These are phyloP conservation scores for Jaculus jaculus DNA, from an alignment of 2,113 vertebrate species.

Conservation along the genomic window DNA sequence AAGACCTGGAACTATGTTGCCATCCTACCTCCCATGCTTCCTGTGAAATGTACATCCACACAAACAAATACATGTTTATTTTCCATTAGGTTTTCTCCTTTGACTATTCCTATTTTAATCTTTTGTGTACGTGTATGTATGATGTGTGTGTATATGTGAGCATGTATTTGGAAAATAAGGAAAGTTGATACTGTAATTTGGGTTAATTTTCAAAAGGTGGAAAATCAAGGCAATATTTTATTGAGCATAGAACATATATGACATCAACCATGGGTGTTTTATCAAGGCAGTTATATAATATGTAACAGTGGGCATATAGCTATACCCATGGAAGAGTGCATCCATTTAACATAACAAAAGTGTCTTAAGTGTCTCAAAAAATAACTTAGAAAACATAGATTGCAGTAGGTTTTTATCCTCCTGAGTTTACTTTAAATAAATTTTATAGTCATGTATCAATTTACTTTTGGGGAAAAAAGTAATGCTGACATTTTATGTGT, in stretches of 20 bases:
- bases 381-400: slow-evolving; percentile 57
- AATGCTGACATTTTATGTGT: background rate
- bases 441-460: background rate
- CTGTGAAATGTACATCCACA: background rate
- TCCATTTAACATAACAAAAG: slow-evolving; percentile 56
- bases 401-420: background rate
- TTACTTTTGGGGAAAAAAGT: background rate
- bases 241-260: slow-evolving; percentile 22
- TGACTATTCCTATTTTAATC: too few species aligned
- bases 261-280: slow-evolving; percentile 47
- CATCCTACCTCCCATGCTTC: too few species aligned
- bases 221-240: slow-evolving; percentile 59
- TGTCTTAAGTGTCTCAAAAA: slow-evolving; percentile 17
- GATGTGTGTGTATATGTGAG: too few species aligned
- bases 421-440: background rate
- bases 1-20: too few species aligned
- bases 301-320: slow-evolving; percentile 55
- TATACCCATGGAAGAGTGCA: slow-evolving; percentile 38
- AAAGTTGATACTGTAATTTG: background rate
- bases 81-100: too few species aligned
- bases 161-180: background rate
- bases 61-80: too few species aligned
- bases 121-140: too few species aligned
- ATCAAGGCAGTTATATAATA: background rate
- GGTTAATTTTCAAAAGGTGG: slow-evolving; percentile 50